These are phyloP conservation scores for Actinopyga echinites DNA, from an alignment of 53 echinoderm and acorn worm genomes.

Conservation along the genomic window DNA sequence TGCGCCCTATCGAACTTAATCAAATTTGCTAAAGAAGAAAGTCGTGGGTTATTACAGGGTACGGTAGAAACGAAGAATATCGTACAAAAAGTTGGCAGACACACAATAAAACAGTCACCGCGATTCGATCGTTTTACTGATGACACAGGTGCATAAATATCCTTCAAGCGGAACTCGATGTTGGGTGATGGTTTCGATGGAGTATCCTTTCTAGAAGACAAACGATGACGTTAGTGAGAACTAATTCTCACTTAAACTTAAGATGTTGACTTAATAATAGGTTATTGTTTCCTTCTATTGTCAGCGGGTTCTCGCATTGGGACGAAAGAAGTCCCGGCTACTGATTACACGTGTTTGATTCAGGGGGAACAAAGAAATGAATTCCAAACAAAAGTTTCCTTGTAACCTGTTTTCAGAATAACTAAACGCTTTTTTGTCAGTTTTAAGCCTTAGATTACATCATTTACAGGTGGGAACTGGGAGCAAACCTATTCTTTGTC, in stretches of 20 bases:
- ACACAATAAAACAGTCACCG: too few species aligned
- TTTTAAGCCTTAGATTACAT: constrained; percentile 27
- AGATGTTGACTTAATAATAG: constrained; percentile 11
- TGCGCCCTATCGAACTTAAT: too few species aligned
- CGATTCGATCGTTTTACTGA: too few species aligned
- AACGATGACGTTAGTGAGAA: background rate
- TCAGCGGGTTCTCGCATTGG: background rate
- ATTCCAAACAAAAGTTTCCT: constrained; percentile 26
- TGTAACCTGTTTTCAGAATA: constrained; percentile 16
- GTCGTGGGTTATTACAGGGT: too few species aligned
- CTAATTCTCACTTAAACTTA: constrained; percentile 30
- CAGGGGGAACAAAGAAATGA: constrained; percentile 1
- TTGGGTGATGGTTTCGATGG: constrained; percentile 2
- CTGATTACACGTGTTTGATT: constrained; percentile 32
- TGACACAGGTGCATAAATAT: constrained; percentile 7
- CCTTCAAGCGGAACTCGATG: background rate
- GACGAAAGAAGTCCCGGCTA: constrained; percentile 29
- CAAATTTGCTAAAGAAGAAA: too few species aligned
- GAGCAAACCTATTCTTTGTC: background rate
- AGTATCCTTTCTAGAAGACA: constrained; percentile 15
- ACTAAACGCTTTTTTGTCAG: background rate
- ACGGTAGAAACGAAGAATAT: too few species aligned
- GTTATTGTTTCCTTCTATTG: background rate
- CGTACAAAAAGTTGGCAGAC: too few species aligned
- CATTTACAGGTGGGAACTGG: constrained; percentile 9